Base-by-base conservation (phyloP, 2,113 vertebrate genomes). In the Xyrauchen texanus region DNA sequence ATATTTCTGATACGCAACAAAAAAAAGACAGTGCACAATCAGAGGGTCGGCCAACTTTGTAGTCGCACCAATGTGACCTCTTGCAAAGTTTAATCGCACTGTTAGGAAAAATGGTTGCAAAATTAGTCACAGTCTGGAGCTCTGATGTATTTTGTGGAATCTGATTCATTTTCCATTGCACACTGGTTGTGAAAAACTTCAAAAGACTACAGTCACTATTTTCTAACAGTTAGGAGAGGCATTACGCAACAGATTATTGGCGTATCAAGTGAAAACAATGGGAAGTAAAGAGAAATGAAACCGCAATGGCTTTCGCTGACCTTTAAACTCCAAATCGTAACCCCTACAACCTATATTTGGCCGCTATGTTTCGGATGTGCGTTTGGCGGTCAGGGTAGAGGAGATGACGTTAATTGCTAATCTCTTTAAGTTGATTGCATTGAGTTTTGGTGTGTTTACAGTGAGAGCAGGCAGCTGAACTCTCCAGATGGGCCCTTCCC, bases 261-360 rank as follows among this genome's bases (percentile, higher is more conserved):
- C 72, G 68, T 57, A 51, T 75, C 60, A 74, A 78, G 58, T 64
- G 58, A 81, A 80, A 52, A 62, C 57, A 79, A 72, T 61, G 46
- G 53, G 21, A 82, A 69, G 74, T 65, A 69, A 60, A 45, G 49
- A 42, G 72, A 77, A 77, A 44, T 57, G 57, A 83, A 60, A 16
- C 55, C 60, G 68, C 47, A 8, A 72, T 80, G 68, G 55, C 76
- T 74, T 77, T 71, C 42, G 3, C 62, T 86, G 85, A 82, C 82
- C 80, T 79, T 85, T 63, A 76, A 83, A 49, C 64, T 65, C n/a
- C 45, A 47, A 81, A 83, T 70, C 63, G 15, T 80, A 79, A 82
- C 62, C 68, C 55, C 68, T 34, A 34, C 3, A 1, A 1, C 21
- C 21, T 34, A 34, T 34, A 34, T 34, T 34, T 34, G 49, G 52